phyloP scores from a whole-genome alignment of 2,888 invertebrate species.

The Girardia tigrina region DNA sequence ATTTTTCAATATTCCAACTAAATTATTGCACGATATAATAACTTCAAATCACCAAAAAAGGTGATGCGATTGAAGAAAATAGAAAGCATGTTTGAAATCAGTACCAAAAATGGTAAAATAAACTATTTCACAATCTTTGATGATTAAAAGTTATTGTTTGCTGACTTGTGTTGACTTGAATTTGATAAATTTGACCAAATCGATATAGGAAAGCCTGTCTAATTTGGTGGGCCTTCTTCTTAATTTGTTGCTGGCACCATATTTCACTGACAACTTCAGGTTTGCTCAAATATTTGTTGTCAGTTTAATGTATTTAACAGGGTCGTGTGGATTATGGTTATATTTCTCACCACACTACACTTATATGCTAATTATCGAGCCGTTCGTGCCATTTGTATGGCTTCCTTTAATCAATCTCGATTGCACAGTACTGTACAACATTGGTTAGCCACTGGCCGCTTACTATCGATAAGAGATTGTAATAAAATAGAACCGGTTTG shows the following conservation, averaged over 20 bases:
- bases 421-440: constrained; percentile 55
- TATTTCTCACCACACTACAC: constrained; percentile 53
- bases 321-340: not conserved
- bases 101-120: too few species aligned
- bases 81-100: too few species aligned
- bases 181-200: too few species aligned
- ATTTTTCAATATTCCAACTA: too few species aligned
- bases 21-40: too few species aligned
- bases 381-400: constrained; percentile 65
- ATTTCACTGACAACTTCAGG: not conserved
- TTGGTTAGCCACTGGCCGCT: not conserved
- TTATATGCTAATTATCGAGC: constrained; percentile 74
- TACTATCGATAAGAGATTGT: not conserved
- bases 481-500: constrained; percentile 21
- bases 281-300: too few species aligned
- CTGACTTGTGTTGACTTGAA: too few species aligned
- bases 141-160: too few species aligned
- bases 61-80: too few species aligned
- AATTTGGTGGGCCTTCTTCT: not conserved
- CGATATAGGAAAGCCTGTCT: not conserved
- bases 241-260: not conserved
- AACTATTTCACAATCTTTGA: too few species aligned
- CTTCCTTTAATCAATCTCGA: constrained; percentile 67
- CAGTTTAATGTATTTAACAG: not conserved
- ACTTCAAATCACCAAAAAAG: too few species aligned